Base-by-base conservation (phyloP, 2,888 invertebrate genomes). In the Acronicta leporina region DNA sequence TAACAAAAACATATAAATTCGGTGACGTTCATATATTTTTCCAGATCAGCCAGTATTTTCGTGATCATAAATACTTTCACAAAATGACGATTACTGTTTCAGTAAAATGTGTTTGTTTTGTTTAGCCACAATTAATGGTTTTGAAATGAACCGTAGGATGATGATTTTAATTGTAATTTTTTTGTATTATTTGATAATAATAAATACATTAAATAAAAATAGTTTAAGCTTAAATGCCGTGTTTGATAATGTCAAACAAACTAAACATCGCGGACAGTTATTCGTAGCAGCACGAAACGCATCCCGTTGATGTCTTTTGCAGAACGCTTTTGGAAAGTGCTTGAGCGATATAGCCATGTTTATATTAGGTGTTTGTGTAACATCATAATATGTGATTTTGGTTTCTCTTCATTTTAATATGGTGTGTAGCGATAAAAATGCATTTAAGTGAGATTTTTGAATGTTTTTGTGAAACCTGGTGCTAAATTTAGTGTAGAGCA, bases 251-350 rank as follows among this genome's bases (percentile, higher is more conserved):
- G 54, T 38, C 33, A 52, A 52, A 43, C 35, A 35, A 46, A 61
- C 44, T 55, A 53, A 54, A 64, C 55, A 56, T 42, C 65, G 55
- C 65, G 59, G 64, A 69, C 74, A 61, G 68, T 75, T 75, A 70
- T 38, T 53, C 63, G 72, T 58, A 72, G 63, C 69, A 60, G 50
- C 65, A 59, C 63, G 73, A 70, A 75, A 77, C 77, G 83, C 82
- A 88, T 87, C 91, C 84, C 93, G 93, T 93, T 93, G 92, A 93
- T 90, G 92, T 93, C 91, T 92, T 94, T 92, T 91, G 86, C 90
- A 91, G 86, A 84, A 87, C 88, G 83, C 86, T 87, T 89, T 90
- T 91, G 88, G 90, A 91, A 92, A 90, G 90, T 89, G 86, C 84
- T 85, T 81, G 73, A 78, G 83, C 84, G 84, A 84, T 85, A 85